phyloP scores from a whole-genome alignment of 2,113 vertebrate species.

The Stictonetta naevosa region DNA sequence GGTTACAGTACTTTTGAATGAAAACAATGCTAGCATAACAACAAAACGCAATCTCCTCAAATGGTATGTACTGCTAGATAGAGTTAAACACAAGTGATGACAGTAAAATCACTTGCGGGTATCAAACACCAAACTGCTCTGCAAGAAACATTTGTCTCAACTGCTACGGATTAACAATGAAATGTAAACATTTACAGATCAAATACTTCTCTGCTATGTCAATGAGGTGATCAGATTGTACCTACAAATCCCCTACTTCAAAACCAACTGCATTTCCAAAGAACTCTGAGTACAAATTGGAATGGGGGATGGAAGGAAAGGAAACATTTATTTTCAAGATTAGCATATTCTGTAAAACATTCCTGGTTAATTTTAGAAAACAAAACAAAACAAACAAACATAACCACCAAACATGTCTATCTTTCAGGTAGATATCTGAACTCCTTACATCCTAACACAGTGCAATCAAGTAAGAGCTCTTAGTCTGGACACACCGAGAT shows the following conservation, averaged over 20 bases:
- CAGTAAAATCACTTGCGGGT: background rate
- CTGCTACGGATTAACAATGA: background rate
- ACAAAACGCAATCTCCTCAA: background rate
- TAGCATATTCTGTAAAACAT: background rate
- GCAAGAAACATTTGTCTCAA: background rate
- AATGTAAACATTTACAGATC: background rate
- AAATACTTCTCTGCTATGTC: background rate
- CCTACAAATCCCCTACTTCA: background rate
- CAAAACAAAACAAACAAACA: background rate
- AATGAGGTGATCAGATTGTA: background rate
- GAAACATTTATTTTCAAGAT: background rate
- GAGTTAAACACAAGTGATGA: background rate
- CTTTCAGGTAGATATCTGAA: background rate
- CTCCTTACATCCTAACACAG: background rate
- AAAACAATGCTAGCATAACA: background rate
- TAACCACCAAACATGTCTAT: accelerated
- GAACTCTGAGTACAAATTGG: background rate
- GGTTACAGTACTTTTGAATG: background rate
- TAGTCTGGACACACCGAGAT: background rate
- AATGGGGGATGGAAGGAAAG: background rate
- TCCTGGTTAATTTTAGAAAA: background rate
- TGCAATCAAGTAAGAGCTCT: background rate
- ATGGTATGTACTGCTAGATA: background rate
- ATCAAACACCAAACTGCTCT: background rate
- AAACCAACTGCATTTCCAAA: background rate